Conservation (phyloP, 2,888 invertebrate genomes). For the Chironomus tentans region DNA sequence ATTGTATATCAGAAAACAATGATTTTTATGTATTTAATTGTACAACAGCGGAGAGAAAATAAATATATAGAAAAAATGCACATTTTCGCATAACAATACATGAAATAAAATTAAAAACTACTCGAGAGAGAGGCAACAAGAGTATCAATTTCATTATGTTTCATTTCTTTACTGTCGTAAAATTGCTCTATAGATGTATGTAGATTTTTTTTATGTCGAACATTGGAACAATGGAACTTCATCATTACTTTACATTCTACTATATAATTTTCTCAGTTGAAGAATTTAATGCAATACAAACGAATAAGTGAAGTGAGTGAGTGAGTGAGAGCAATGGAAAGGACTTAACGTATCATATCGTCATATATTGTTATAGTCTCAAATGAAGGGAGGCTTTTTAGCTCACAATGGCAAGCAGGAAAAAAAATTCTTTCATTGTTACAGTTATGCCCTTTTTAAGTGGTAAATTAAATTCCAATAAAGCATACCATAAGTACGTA, state of each 20-base stretch:
- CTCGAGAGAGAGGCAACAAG: conserved; percentile 22
- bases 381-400: not conserved
- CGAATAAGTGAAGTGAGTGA: not conserved
- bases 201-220: conserved; percentile 7
- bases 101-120: not conserved
- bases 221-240: conserved; percentile 22
- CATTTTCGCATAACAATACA: conserved; percentile 25
- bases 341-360: conserved; percentile 10
- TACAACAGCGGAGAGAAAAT: not conserved
- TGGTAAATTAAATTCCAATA: conserved; percentile 28
- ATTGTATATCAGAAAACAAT: conserved; percentile 26
- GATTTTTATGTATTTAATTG: conserved; percentile 27
- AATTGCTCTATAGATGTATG: conserved; percentile 10
- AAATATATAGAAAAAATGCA: conserved; percentile 11
- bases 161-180: too few relatives aligned
- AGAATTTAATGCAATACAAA: not conserved
- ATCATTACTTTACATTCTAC: conserved; percentile 24
- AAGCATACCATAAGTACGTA: conserved; percentile 8
- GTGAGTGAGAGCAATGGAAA: not conserved
- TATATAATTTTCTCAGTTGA: conserved; percentile 24
- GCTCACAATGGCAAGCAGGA: conserved; percentile 4
- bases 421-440: not conserved
- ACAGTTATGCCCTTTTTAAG: conserved; percentile 23
- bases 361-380: not conserved
- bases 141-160: conserved; percentile 27